Conservation (phyloP, 1,140 invertebrate genomes). For the Lepidotrigona ventralis region DNA sequence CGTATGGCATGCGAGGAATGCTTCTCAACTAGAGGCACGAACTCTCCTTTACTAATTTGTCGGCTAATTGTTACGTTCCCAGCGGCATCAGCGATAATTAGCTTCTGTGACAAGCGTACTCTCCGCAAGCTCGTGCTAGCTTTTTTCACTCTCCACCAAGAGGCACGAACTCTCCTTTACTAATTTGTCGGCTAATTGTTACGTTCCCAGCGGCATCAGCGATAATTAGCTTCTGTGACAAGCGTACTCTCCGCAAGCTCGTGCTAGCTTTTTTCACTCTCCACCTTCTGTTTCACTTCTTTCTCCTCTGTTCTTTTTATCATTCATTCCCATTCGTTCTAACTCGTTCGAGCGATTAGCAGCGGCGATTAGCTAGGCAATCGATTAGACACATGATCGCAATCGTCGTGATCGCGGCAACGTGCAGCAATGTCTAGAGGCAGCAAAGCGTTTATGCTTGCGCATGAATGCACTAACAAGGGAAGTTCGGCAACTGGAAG, state of each 20-base stretch:
- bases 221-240: slow-evolving; percentile 2
- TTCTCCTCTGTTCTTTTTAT: background rate
- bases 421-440: background rate
- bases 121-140: background rate
- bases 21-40: slow-evolving; percentile 74
- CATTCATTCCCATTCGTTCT: background rate
- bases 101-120: background rate
- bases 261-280: background rate
- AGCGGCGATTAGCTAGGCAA: background rate
- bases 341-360: background rate
- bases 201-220: slow-evolving; percentile 23
- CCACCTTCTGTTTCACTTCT: too few relatives aligned
- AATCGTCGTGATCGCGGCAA: background rate
- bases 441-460: background rate
- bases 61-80: slow-evolving; percentile 25
- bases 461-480: background rate
- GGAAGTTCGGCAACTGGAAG: too few relatives aligned
- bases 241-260: background rate
- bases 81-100: slow-evolving; percentile 13
- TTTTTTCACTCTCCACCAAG: too few relatives aligned
- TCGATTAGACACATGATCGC: background rate
- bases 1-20: slow-evolving; percentile 80
- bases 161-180: slow-evolving; percentile 66
- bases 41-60: slow-evolving; percentile 59
- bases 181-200: slow-evolving; percentile 30